Evolutionary conservation across 2,888 invertebrate genomes (phyloP), one percentile per base, ranked within the genome.

Genomic region (Ormyrus labotus): DNA sequence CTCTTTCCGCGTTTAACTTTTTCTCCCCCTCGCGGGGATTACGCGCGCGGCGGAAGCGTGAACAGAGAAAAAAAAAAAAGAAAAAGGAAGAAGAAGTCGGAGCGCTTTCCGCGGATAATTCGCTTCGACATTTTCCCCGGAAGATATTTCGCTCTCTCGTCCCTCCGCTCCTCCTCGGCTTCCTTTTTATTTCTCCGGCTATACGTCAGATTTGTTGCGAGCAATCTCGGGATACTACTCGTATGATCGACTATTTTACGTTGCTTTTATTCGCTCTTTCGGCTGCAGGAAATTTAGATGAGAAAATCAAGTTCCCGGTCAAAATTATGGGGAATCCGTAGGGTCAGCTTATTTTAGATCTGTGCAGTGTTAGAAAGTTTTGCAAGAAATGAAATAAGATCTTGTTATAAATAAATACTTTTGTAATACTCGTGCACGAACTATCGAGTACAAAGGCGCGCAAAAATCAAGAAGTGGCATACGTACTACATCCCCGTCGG

Each of bases 1-100:
- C 61, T 34, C 34, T 60, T 61, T 71, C 61, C 19, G 51, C 47
- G 71, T 70, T 71, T 71, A 71, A 71, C 61, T 47, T 55, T 34
- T 48, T 55, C 57, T 51, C 57, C 50, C 58, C 50, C 70, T 58
- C 47, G 48, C 70, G 48, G 50, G 70, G 60, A 71, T 70, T 57
- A 58, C 45, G n/a, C 60, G n/a, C 34, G 34, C 34, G 34, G 34
- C 34, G 34, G 34, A 34, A 34, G 34, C 34, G 34, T 34, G 34
- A 34, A 19, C 19, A 19, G 19, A 1, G 1, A 19, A 19, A 19
- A 19, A 19, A 19, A 34, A 34, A 34, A 34, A 13, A 50, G 13
- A 34, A 34, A 34, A 34, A 34, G 0, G 34, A 60, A 2, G 34
- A 60, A 60, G 10, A 50, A 50, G 6, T 13, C 50, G 7, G 7